phyloP scores from a whole-genome alignment of 2,888 invertebrate genomes.

The Carterocephalus palaemon region DNA sequence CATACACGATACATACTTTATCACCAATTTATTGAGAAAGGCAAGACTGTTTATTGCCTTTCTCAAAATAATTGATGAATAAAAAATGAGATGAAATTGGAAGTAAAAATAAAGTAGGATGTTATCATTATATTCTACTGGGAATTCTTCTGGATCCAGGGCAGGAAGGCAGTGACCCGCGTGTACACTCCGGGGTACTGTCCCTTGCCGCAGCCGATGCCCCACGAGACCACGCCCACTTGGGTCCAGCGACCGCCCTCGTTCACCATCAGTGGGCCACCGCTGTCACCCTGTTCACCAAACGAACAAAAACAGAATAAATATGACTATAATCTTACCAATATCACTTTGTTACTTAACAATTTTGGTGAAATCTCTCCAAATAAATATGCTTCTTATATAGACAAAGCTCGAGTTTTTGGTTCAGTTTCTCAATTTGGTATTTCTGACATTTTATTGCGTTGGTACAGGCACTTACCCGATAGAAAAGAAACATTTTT shows the following conservation, averaged over 20 bases:
- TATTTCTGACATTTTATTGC: too few species aligned
- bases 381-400: too few species aligned
- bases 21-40: constrained; percentile 70
- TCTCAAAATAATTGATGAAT: constrained; percentile 68
- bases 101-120: constrained; percentile 18
- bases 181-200: constrained; percentile 95
- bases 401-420: too few species aligned
- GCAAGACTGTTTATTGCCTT: constrained; percentile 64
- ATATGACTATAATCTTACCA: not conserved
- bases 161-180: constrained; percentile 87
- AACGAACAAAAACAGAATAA: constrained; percentile 1
- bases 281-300: constrained; percentile 87
- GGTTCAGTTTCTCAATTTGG: too few species aligned
- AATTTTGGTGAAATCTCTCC: too few species aligned
- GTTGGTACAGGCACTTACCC: too few species aligned
- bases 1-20: constrained; percentile 22
- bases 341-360: too few species aligned
- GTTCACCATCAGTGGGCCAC: constrained; percentile 91
- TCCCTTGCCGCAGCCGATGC: constrained; percentile 94
- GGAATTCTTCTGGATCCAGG: constrained; percentile 92
- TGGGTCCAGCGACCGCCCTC: constrained; percentile 88
- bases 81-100: constrained; percentile 10
- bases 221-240: constrained; percentile 94
- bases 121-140: constrained; percentile 73
- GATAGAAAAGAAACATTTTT: too few species aligned